Percentiles rank a stretch among this genome's conserved stretches.
phyloP scores from a whole-genome alignment of 2,797 vertebrate genomes.

The Gymnoscopelus braueri region DNA sequence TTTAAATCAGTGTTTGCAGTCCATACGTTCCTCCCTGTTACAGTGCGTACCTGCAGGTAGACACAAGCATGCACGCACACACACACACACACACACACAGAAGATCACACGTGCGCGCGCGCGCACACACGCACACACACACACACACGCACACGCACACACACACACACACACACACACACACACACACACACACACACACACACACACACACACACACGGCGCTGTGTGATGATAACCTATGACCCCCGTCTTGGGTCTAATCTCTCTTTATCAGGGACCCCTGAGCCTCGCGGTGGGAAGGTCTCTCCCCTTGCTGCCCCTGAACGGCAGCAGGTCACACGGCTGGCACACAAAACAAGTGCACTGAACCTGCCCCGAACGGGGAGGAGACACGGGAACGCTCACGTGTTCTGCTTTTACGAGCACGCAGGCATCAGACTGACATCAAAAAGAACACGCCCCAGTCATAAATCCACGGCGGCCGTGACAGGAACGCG shows the following conservation, averaged over 20 bases:
- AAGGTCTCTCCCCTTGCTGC: conserved; percentile 21
- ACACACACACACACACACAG: conserved; percentile 1
- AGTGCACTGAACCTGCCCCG: conserved; percentile 53
- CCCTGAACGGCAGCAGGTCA: conserved; percentile 38
- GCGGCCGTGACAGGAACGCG: background rate
- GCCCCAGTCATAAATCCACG: conserved; percentile 35
- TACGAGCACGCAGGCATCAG: conserved; percentile 1
- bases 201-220: conserved; percentile 14
- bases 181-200: background rate
- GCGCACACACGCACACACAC: conserved; percentile 3
- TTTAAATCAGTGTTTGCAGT: conserved; percentile 46
- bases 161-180: background rate
- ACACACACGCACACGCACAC: conserved; percentile 14
- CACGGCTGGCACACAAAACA: conserved; percentile 28
- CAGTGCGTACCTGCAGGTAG: conserved; percentile 35
- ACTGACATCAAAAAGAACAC: conserved; percentile 30
- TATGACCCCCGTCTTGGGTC: conserved; percentile 47
- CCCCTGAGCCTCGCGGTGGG: conserved; percentile 18
- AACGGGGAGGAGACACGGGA: conserved; percentile 10
- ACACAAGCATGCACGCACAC: background rate
- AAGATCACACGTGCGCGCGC: background rate
- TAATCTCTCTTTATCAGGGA: conserved; percentile 54
- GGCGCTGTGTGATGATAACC: conserved; percentile 65
- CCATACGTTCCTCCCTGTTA: conserved; percentile 26
- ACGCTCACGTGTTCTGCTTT: conserved; percentile 10